Evolutionary conservation across 23 tunicate genomes (phyloP), one percentile per base, ranked within the genome.

Genomic region (Botrylloides violaceus): DNA sequence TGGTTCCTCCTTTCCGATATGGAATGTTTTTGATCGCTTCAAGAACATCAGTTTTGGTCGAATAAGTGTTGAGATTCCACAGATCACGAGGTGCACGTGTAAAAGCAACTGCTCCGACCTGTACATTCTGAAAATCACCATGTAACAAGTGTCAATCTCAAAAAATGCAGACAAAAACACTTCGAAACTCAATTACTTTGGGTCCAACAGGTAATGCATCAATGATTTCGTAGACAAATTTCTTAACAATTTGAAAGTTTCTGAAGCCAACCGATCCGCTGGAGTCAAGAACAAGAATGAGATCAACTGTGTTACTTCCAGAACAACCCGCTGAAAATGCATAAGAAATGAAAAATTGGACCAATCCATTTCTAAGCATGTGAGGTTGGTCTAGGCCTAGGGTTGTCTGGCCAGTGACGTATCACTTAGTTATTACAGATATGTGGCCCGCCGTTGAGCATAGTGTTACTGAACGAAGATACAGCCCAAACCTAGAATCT

Each of bases 211-310:
- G 30, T 60, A 79, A 71, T 30, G 59, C 57, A 5, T 71, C 49
- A 6, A 79, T 73, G 59, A 79, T 35, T 20, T 74, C 36, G 19
- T 55, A 26, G 9, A 79, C 29, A 36, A 79, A 79, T 31, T n/a
- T 26, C 19, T 53, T 53, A 58, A 79, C 71, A 57, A 70, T 25
- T 2, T 74, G 39, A 49, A 79, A 79, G 37, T 79, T 71, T 3
- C 49, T 36, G 33, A 25, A 24, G 25, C 75, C 75, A 23, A 79
- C 71, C 24, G 83, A 79, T 29, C 76, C 59, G 59, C 83, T 79
- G 0, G 83, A 65, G 70, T 79, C 83, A 35, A 79, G 70, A 6
- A 71, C 61, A 23, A 79, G 25, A 32, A 71, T 49, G 27, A 79
- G 70, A 35, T 79, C 83, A 26, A 79, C 50, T 29, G 39, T 29